Percentiles rank a stretch among this genome's conserved stretches.
phyloP scores from a whole-genome alignment of 2,113 vertebrate genomes.

The Brachyhypopomus occidentalis region DNA sequence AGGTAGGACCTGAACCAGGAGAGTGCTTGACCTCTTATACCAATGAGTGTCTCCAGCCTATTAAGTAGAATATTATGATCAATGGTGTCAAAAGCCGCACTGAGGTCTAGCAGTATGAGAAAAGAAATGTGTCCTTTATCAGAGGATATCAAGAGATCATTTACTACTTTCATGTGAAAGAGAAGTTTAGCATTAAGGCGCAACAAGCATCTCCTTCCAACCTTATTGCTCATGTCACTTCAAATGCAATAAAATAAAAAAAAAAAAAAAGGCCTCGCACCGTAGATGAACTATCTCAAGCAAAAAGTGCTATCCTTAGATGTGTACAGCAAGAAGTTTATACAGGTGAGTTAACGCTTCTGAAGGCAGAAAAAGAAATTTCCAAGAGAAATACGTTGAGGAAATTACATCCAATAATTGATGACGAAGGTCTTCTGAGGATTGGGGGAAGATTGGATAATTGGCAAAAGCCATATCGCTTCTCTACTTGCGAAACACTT shows the following conservation, averaged over 20 bases:
- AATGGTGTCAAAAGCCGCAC: no score
- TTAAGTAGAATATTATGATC: no score
- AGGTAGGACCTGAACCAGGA: no score
- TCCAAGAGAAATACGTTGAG: background rate
- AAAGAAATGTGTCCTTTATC: no score
- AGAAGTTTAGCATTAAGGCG: background rate
- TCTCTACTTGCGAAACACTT: background rate
- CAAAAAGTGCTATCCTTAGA: background rate
- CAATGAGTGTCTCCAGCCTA: no score
- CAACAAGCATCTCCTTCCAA: background rate
- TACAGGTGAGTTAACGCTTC: background rate
- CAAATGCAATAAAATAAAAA: background rate
- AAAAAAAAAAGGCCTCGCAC: background rate
- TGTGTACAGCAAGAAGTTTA: background rate
- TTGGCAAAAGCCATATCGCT: conserved; percentile 5
- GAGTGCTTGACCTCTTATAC: no score
- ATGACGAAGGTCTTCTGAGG: background rate
- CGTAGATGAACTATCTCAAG: no score
- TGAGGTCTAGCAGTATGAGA: no score
- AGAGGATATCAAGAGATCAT: no score
- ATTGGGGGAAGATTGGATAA: background rate
- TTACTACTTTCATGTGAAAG: conserved; percentile 5
- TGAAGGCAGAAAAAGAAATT: background rate
- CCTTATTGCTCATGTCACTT: background rate
- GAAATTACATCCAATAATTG: conserved; percentile 1